Base-by-base conservation (phyloP, 2,888 invertebrate genomes). In the Halictus quadricinctus region DNA sequence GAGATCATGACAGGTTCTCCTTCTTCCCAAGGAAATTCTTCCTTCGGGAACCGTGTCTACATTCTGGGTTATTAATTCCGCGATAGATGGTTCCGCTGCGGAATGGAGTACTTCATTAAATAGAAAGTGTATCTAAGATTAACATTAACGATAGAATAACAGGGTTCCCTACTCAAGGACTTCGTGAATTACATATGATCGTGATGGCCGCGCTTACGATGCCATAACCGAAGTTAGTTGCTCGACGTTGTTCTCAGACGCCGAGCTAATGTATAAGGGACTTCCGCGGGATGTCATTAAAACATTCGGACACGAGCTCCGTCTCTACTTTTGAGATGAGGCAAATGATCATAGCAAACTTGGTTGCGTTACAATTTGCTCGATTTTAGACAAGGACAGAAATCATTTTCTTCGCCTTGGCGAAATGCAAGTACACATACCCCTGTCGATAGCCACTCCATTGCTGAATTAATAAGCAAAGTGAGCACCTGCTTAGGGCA, bases 61-160 rank as follows among this genome's bases (percentile, higher is more conserved):
- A 29, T 64, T 25, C 64, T 7, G 15, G 64, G 25, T 64, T 64
- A 64, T 64, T 64, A 64, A 29, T 29, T 29, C 29, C 29, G 25
- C 29, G 29, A 64, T 29, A 25, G 25, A 25, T 13, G 60, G 15
- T 25, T 60, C 60, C 60, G 60, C 7, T 25, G 60, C 6, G 60
- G 60, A 6, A 25, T 13, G 6, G 64, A 18, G 64, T 29, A 29
- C 29, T 64, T 64, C 64, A 64, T 70, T 70, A 43, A n/a, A 70
- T 70, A 12, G 70, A 70, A 70, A 43, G 12, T 41, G n/a, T n/a
- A n/a, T 12, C 6, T n/a, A 12, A n/a, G 10, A 70, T 70, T 43
- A 43, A 70, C 70, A 70, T 70, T 43, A 70, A 43, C n/a, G 12
- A 70, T 70, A 70, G 70, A 70, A 43, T 43, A 70, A 70, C 70